Percentiles rank a stretch among this genome's conserved stretches.
These are phyloP conservation scores for Bimastos eiseni DNA, from an alignment of 2,888 invertebrate species.

Conservation along the genomic window DNA sequence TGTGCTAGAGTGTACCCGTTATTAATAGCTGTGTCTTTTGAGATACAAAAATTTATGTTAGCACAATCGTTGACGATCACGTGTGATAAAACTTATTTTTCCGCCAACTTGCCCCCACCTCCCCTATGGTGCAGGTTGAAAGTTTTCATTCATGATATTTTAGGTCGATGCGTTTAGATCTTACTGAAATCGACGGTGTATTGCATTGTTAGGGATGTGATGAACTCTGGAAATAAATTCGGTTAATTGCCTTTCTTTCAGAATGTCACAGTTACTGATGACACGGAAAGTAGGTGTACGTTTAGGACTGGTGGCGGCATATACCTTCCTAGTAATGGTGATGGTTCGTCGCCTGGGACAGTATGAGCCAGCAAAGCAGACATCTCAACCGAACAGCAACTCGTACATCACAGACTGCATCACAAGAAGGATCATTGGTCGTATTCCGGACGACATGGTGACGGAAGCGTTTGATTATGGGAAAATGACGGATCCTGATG, in stretches of 20 bases:
- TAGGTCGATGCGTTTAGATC: too few relatives aligned
- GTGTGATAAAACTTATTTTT: too few relatives aligned
- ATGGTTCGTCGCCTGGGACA: background rate
- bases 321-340: background rate
- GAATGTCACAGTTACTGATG: background rate
- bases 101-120: too few relatives aligned
- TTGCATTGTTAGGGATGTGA: background rate
- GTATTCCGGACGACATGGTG: constrained; percentile 9
- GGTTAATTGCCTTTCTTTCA: background rate
- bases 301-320: background rate
- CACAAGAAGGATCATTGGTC: constrained; percentile 36
- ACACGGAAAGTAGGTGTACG: background rate
- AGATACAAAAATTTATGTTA: too few relatives aligned
- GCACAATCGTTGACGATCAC: too few relatives aligned
- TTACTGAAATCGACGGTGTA: background rate
- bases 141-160: too few relatives aligned
- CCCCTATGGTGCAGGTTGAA: too few relatives aligned
- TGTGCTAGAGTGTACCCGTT: too few relatives aligned
- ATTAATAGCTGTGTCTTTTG: too few relatives aligned
- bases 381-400: background rate
- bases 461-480: background rate
- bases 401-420: constrained; percentile 37
- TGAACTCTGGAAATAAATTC: background rate
- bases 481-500: constrained; percentile 8
- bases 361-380: background rate